Percentiles rank a stretch among this genome's conserved stretches.
Conservation (phyloP, 1,140 invertebrate genomes). For the Drosophila prosaltans region DNA sequence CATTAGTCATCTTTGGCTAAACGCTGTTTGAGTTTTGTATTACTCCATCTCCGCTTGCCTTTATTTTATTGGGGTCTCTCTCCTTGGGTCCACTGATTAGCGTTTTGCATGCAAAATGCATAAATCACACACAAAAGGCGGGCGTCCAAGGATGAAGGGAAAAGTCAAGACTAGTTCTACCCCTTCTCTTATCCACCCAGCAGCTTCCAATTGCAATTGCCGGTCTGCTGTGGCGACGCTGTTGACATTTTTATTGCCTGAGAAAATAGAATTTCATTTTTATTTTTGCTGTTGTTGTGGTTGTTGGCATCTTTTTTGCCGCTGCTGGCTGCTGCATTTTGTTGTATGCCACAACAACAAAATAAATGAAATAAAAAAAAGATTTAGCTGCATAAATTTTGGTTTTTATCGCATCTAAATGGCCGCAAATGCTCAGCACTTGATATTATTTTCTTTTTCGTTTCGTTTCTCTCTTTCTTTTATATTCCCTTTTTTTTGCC, state of each 20-base stretch:
- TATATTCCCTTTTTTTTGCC: background rate
- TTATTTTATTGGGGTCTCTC: conserved; percentile 54
- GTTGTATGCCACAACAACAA: conserved; percentile 3
- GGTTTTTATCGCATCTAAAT: conserved; percentile 76
- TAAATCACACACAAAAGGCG: conserved; percentile 58
- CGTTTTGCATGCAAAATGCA: conserved; percentile 78
- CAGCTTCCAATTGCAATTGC: conserved; percentile 54
- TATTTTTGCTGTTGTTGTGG: conserved; percentile 6
- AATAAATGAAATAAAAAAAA: conserved; percentile 29
- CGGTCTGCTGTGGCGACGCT: conserved; percentile 58
- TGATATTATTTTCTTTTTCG: conserved; percentile 43
- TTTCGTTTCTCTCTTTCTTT: background rate
- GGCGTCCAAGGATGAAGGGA: background rate
- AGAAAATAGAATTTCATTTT: conserved; percentile 78
- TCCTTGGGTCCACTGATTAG: conserved; percentile 64
- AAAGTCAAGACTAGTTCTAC: conserved; percentile 20
- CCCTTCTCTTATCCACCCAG: conserved; percentile 18
- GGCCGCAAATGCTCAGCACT: conserved; percentile 65
- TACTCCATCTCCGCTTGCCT: conserved; percentile 32
- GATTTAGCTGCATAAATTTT: conserved; percentile 73
- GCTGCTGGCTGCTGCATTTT: conserved; percentile 21
- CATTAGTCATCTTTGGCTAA: conserved; percentile 81
- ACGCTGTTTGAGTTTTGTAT: conserved; percentile 69
- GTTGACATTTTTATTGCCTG: conserved; percentile 81
- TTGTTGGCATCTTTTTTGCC: background rate